phyloP scores from a whole-genome alignment of 2,113 vertebrate genomes.

The Cardinalis cardinalis region DNA sequence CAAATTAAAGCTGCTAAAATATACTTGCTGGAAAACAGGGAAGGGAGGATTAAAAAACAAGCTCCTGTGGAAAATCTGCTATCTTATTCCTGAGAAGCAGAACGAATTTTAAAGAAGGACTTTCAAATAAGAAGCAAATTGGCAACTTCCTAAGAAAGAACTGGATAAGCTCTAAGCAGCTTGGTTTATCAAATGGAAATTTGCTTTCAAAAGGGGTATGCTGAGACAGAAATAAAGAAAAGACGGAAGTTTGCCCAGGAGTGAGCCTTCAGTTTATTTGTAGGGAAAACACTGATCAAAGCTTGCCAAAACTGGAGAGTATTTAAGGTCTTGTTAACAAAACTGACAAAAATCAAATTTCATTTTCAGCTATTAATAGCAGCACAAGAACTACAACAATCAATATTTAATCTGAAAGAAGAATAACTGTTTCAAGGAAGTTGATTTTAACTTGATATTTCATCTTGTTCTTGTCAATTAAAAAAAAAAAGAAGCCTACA shows the following conservation, averaged over 20 bases:
- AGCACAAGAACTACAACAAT: background rate
- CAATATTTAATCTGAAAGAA: background rate
- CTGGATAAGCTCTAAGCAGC: constrained; percentile 30
- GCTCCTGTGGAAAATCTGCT: constrained; percentile 47
- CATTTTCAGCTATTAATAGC: background rate
- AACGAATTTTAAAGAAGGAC: constrained; percentile 29
- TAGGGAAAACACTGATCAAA: constrained; percentile 17
- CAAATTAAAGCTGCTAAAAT: constrained; percentile 41
- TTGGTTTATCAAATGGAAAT: constrained; percentile 48
- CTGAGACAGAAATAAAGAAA: background rate
- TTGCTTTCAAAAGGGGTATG: background rate
- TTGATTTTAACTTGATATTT: background rate
- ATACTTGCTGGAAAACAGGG: background rate
- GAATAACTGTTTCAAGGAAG: background rate
- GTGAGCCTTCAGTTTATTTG: background rate
- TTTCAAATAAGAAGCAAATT: constrained; percentile 46
- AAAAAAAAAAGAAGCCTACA: background rate
- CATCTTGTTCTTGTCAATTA: background rate
- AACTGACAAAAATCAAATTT: constrained; percentile 28
- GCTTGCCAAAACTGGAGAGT: background rate
- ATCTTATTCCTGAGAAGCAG: constrained; percentile 49
- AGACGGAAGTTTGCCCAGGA: constrained; percentile 7
- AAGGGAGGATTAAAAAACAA: constrained; percentile 45
- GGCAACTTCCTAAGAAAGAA: constrained; percentile 43
- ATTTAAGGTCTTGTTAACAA: constrained; percentile 5